Evolutionary conservation across 2,888 invertebrate genomes (phyloP).

Genomic region (Argyresthia goedartella): DNA sequence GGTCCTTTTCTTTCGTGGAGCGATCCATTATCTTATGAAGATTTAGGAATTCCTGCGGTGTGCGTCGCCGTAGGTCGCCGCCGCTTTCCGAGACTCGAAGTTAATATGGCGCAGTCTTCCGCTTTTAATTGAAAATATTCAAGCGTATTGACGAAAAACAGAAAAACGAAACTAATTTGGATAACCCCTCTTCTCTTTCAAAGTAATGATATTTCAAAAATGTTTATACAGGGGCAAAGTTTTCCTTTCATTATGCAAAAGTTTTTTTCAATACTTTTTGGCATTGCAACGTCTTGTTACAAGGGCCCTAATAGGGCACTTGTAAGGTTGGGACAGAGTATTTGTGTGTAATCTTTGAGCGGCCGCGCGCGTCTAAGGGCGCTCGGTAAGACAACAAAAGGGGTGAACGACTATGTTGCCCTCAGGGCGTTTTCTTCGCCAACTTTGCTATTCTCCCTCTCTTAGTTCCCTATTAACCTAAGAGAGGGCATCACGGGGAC

Average conservation of each 20-base stretch:
- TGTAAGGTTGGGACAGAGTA: background rate
- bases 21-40: conserved; percentile 71
- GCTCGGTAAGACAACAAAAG: conserved; percentile 53
- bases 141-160: background rate
- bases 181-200: background rate
- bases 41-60: conserved; percentile 67
- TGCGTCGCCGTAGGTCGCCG: conserved; percentile 20
- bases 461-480: conserved; percentile 45
- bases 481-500: conserved; percentile 33
- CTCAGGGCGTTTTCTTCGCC: conserved; percentile 55
- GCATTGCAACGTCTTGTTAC: background rate
- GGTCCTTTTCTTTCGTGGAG: conserved; percentile 62
- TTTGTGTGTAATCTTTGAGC: conserved; percentile 3
- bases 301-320: background rate
- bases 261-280: conserved; percentile 1
- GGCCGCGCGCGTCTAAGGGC: conserved; percentile 20
- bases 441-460: conserved; percentile 29
- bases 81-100: background rate
- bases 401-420: conserved; percentile 32
- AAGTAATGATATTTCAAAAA: background rate
- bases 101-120: background rate
- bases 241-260: background rate
- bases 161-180: background rate
- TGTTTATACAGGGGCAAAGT: background rate
- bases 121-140: conserved; percentile 2